Percentiles rank a stretch among this genome's conserved stretches.
phyloP scores from a whole-genome alignment of 64 coral and sea anemone species.

The Acropora tenuis region DNA sequence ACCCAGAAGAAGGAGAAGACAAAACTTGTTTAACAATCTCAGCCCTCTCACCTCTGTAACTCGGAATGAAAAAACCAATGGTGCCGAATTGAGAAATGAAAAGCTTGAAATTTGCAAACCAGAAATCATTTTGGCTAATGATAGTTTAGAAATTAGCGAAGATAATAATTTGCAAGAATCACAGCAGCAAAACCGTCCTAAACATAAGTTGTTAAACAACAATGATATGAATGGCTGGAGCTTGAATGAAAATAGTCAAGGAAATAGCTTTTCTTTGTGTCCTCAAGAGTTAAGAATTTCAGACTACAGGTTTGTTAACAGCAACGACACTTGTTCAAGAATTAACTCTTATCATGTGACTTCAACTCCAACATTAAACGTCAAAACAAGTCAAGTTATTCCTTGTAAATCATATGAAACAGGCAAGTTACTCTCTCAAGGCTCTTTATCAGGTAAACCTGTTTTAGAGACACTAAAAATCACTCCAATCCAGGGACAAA shows the following conservation, averaged over 20 bases:
- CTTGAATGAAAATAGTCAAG: background rate
- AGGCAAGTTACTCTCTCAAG: background rate
- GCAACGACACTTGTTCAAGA: background rate
- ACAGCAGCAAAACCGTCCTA: background rate
- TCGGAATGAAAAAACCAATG: background rate
- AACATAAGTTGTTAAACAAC: background rate
- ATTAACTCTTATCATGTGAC: background rate
- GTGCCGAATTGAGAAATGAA: background rate
- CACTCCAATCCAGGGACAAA: conserved; percentile 24
- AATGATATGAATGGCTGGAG: background rate
- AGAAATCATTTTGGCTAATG: conserved; percentile 17
- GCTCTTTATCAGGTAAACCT: background rate
- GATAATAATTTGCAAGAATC: background rate
- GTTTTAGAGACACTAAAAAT: conserved; percentile 13
- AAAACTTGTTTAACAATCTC: background rate
- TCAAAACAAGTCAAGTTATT: background rate
- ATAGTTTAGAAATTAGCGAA: conserved; percentile 3
- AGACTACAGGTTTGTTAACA: background rate
- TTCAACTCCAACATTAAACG: conserved; percentile 19
- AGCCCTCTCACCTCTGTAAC: background rate
- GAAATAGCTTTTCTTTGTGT: background rate
- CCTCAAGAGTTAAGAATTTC: background rate
- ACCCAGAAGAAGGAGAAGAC: background rate
- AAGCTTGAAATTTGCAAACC: background rate
- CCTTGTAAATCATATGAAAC: background rate